phyloP scores from a whole-genome alignment of 2,113 vertebrate species.

The Anoplopoma fimbria region DNA sequence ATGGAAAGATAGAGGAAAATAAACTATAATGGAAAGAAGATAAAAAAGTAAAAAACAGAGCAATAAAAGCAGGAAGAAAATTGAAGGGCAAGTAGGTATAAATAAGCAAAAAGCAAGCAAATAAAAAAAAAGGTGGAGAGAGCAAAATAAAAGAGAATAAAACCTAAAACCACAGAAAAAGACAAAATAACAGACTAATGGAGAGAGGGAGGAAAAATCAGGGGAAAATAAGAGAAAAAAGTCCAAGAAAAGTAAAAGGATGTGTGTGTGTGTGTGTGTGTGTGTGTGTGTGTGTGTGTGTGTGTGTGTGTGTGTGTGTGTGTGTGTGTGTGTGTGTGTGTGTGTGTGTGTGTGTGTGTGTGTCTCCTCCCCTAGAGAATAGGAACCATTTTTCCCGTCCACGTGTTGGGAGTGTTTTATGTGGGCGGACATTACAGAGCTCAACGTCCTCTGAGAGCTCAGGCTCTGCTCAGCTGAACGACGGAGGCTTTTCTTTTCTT shows the following conservation, averaged over 20 bases:
- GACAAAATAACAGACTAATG: no score
- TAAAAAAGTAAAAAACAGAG: background rate
- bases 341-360: background rate
- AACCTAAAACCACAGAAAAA: background rate
- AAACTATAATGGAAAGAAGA: background rate
- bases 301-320: constrained; percentile 4
- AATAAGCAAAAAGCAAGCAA: background rate
- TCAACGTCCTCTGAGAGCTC: background rate
- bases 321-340: background rate
- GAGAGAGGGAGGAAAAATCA: background rate
- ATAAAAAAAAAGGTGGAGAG: background rate
- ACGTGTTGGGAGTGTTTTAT: constrained; percentile 26
- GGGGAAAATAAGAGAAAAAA: background rate
- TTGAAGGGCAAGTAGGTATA: background rate
- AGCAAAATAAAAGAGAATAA: background rate
- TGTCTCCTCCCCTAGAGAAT: background rate
- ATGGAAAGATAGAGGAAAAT: background rate
- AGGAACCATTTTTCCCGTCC: constrained; percentile 41
- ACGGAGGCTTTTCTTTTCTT: background rate
- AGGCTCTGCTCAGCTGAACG: background rate
- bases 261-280: background rate
- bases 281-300: no score
- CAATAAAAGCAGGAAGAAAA: background rate
- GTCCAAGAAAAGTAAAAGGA: background rate
- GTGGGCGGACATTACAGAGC: constrained; percentile 37